Evolutionary conservation across 2,797 vertebrate species (phyloP).

Genomic region (Gymnopithys bicolor): DNA sequence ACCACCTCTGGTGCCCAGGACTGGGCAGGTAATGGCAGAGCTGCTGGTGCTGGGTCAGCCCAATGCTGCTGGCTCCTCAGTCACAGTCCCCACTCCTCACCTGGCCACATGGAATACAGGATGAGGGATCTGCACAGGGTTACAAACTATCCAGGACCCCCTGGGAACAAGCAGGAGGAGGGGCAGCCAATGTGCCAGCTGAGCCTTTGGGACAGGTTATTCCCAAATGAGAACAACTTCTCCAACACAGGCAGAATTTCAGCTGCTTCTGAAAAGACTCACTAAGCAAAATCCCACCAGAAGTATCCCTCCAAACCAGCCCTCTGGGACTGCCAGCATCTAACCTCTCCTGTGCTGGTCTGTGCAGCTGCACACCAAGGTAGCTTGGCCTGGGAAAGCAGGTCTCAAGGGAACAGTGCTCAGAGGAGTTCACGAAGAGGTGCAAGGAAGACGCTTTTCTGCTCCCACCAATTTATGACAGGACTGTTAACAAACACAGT

Average conservation of each 20-base stretch:
- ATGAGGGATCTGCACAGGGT: background rate
- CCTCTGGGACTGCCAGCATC: background rate
- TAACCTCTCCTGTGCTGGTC: background rate
- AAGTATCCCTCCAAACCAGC: background rate
- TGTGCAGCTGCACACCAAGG: background rate
- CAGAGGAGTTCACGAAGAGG: background rate
- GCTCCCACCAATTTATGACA: background rate
- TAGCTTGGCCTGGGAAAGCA: background rate
- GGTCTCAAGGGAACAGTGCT: background rate
- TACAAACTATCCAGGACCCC: background rate
- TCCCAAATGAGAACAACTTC: background rate
- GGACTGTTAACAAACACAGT: background rate
- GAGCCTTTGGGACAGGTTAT: background rate
- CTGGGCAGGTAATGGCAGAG: background rate
- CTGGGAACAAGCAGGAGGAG: background rate
- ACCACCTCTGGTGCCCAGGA: background rate
- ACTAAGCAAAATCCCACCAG: background rate
- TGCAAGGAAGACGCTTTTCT: background rate
- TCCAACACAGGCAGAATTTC: background rate
- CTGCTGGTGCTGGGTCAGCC: accelerated
- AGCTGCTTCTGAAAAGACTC: background rate
- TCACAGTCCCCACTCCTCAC: background rate
- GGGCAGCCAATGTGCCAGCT: background rate
- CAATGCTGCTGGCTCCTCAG: background rate
- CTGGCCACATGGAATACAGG: background rate